phyloP scores from a whole-genome alignment of 2,113 vertebrate species.

The Caracal caracal region DNA sequence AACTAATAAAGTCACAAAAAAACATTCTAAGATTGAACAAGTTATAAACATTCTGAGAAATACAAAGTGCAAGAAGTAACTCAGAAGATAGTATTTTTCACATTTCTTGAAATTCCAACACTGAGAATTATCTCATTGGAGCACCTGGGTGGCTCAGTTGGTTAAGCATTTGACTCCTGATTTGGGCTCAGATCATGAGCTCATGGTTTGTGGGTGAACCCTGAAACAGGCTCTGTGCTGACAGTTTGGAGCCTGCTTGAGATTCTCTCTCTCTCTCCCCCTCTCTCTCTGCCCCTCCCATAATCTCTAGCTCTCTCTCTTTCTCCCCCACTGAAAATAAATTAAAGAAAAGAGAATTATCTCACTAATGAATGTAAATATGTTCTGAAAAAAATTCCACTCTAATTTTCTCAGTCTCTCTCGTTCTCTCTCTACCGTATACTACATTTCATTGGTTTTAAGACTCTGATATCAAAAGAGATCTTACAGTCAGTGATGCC shows the following conservation, averaged over 20 bases:
- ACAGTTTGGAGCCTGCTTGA: too few species aligned
- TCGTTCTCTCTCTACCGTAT: neutral
- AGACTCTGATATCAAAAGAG: neutral
- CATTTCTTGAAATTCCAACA: slow-evolving; percentile 24
- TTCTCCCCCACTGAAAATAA: too few species aligned
- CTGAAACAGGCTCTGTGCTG: too few species aligned
- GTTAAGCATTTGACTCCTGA: too few species aligned
- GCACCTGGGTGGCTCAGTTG: too few species aligned
- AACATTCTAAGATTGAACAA: neutral
- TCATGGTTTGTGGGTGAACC: too few species aligned
- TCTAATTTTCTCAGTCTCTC: neutral
- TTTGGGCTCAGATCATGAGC: too few species aligned
- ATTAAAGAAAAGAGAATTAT: neutral
- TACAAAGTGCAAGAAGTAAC: neutral
- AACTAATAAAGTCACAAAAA: neutral
- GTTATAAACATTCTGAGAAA: slow-evolving; percentile 7
- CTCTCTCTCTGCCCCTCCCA: too few species aligned
- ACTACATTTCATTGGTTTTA: neutral
- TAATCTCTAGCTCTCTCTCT: too few species aligned
- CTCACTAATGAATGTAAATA: slow-evolving; percentile 32
- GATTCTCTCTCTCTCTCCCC: too few species aligned
- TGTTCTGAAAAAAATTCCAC: neutral
- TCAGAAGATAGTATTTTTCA: neutral
- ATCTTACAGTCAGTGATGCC: neutral
- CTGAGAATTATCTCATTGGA: slow-evolving; percentile 19